phyloP scores from a whole-genome alignment of 2,888 invertebrate species.

The Cerceris ruficornis region DNA sequence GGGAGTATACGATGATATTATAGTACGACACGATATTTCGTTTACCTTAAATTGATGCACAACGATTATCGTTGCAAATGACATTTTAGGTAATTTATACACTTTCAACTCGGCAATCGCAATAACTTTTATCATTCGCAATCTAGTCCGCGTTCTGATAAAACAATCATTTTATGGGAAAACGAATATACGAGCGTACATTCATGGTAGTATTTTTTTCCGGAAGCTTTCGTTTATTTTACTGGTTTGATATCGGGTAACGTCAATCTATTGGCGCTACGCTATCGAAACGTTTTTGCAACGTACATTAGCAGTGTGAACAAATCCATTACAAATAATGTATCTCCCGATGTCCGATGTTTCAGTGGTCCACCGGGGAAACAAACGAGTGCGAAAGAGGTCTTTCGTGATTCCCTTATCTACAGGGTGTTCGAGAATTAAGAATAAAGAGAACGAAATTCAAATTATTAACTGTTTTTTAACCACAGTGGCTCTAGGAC shows the following conservation, averaged over 20 bases:
- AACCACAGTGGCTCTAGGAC: no score
- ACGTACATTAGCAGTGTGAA: conserved; percentile 22
- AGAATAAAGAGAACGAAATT: not conserved
- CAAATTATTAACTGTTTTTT: no score
- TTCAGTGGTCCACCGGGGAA: not conserved
- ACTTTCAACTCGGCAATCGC: not conserved
- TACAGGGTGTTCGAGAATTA: not conserved
- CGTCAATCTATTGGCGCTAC: conserved; percentile 7
- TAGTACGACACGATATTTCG: no score
- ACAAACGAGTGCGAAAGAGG: not conserved
- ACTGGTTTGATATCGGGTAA: not conserved
- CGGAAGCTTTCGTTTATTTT: not conserved
- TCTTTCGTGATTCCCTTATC: not conserved
- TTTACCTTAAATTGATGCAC: not conserved
- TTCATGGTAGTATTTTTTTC: not conserved
- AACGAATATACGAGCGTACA: not conserved
- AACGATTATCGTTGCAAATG: not conserved
- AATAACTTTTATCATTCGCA: not conserved
- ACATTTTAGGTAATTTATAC: not conserved
- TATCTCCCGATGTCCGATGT: conserved; percentile 18
- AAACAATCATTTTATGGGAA: not conserved
- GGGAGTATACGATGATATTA: no score
- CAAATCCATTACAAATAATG: conserved; percentile 40
- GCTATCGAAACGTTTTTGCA: conserved; percentile 16
- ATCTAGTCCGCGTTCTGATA: not conserved